Base-by-base conservation (phyloP, 2,113 vertebrate genomes). In the Xenotilapia flavipinnis region DNA sequence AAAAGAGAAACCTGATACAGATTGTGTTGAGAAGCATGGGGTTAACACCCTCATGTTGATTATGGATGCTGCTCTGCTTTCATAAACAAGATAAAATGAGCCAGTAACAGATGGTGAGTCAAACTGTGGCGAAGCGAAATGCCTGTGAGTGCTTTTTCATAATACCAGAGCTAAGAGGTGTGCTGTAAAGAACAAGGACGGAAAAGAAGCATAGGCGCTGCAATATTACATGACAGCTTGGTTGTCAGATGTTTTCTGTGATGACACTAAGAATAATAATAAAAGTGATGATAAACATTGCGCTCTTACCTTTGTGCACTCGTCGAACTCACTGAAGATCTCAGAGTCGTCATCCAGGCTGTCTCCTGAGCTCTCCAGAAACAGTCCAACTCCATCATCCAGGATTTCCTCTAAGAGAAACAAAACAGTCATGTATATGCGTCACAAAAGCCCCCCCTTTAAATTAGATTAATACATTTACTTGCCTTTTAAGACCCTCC, bases 291-390 rank as follows among this genome's bases (percentile, higher is more conserved):
- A 33, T 2, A 51, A 15, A 83, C 51, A 13, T 7, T 11, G 6
- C 2, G 45, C 54, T 21, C 88, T 92, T 92, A 97, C 96, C 95
- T 96, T 96, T 82, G 89, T 89, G 88, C 92, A 94, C 56, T 94
- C 93, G 2, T 94, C 93, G 26, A 93, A 91, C 36, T 96, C 93
- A 4, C 90, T 90, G 83, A 95, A 96, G 84, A 93, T 93, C 79
- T 97, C 96, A 0, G 91, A 92, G 87, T 97, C 95, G 2, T 96
- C 96, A 2, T 97, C 96, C 83, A 96, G 90, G 51, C 95, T 96
- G 91, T 96, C 96, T 65, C 94, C 96, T 1, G 95, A 95, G 68
- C 94, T 94, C 81, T 96, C 96, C 5, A 96, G 91, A 19, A 96
- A 79, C 47, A 97, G 90, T 15, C 95, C 96, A 14, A 95, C 94